Evolutionary conservation across 2,113 vertebrate species (phyloP), one percentile per base, ranked within the genome.

Genomic region (Myxocyprinus asiaticus): DNA sequence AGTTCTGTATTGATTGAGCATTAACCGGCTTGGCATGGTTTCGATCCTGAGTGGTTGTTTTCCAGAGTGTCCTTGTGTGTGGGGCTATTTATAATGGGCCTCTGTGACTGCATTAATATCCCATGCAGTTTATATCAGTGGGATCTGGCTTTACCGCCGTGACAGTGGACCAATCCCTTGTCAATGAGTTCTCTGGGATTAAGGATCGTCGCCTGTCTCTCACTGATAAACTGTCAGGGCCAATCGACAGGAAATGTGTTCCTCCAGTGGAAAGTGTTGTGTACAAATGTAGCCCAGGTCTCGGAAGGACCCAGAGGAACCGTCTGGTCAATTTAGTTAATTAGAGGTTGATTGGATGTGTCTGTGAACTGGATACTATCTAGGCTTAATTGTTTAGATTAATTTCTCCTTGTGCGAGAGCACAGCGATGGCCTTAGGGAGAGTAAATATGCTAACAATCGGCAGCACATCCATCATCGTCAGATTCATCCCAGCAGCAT

Each of bases 1-100:
- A 0, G 70, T 43, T 12, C 3, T 51, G 55, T 84, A 90, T 87
- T 89, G 89, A 92, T 88, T 83, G 74, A 76, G 67, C 80, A 82
- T 90, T 84, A 87, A 86, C 75, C 51, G 69, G 15, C 75, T 55
- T 67, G 75, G 15, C 47, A 72, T 67, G 61, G 77, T 53, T 74
- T 76, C 58, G 58, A 76, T 82, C 45, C 44, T 3, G n/a, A 33
- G 64, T 22, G 44, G 68, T 58, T 65, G 58, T 83, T 64, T 63
- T 45, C 47, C 4, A 50, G 45, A 12, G 61, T 67, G 76, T 81
- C 78, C 78, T 81, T 83, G 78, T 78, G n/a, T 4, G 1, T 7
- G 6, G 11, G 11, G 42, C n/a, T 43, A 6, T 62, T 75, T 76
- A 12, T 71, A 76, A 81, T 15, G 12, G 76, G 14, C 50, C 58